phyloP scores from a whole-genome alignment of 2,888 invertebrate genomes.

The Holacanthella duospinosa region DNA sequence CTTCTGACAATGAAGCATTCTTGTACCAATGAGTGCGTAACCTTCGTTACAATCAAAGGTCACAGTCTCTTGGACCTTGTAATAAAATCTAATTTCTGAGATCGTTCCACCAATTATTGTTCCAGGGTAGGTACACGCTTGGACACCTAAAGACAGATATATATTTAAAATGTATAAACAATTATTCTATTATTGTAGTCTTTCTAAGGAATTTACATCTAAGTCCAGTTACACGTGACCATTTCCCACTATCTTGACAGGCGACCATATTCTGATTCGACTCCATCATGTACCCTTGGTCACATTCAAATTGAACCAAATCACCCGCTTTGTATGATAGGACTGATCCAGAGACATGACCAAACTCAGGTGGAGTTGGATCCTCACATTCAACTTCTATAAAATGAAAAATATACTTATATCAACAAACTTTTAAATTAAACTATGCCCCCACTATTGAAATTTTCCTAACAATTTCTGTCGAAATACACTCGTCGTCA shows the following conservation, averaged over 20 bases:
- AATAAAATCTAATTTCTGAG: conserved; percentile 78
- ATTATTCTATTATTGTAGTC: not conserved
- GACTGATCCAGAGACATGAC: conserved; percentile 65
- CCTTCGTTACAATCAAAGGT: conserved; percentile 73
- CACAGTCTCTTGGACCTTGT: conserved; percentile 73
- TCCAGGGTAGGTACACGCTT: conserved; percentile 77
- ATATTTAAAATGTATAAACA: not conserved
- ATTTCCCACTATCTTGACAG: conserved; percentile 33
- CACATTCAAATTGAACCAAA: conserved; percentile 76
- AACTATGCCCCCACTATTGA: not conserved
- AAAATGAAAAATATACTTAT: not conserved
- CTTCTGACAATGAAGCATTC: conserved; percentile 65
- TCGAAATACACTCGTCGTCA: not conserved
- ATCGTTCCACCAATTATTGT: conserved; percentile 74
- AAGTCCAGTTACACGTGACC: conserved; percentile 71
- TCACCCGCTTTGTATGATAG: conserved; percentile 68
- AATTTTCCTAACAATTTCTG: not conserved
- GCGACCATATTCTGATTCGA: conserved; percentile 68
- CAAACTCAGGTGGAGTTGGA: conserved; percentile 62
- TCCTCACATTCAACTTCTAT: conserved; percentile 66
- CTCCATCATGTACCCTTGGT: conserved; percentile 77
- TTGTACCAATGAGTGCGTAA: conserved; percentile 60
- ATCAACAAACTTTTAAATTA: not conserved
- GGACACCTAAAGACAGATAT: conserved; percentile 48
- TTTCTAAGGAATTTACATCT: conserved; percentile 54